Base-by-base conservation (phyloP, 2,113 vertebrate genomes). In the Nesoenas mayeri region DNA sequence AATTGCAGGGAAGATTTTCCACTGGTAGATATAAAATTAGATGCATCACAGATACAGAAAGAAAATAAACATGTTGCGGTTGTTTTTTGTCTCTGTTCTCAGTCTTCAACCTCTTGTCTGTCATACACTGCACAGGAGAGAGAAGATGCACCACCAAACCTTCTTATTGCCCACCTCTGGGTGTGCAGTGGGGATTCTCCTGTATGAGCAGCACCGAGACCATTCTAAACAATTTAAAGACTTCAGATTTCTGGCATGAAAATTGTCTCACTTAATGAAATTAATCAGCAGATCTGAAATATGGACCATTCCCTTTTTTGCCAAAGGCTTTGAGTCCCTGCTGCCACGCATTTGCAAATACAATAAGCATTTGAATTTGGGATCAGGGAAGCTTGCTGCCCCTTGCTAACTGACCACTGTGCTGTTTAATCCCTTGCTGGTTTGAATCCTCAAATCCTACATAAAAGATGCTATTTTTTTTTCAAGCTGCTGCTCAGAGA, bases 171-270 rank as follows among this genome's bases (percentile, higher is more conserved):
- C 57, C 75, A 40, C 4, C 8, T n/a, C 29, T 8, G 24, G 22
- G 34, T 21, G 17, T 0, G 10, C 31, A 18, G 25, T 19, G 58
- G 38, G 25, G 29, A n/a, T 47, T 51, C 16, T 77, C 54, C 31
- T 32, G 10, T 18, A n/a, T 42, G 40, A 69, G 8, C 25, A 78
- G 13, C 74, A 47, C 26, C 0, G 0, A 56, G 25, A 15, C 14
- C 44, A 7, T 47, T 78, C n/a, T 42, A 19, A 78, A 50, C 40
- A 78, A 36, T 6, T 48, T 24, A 5, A 48, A 65, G 38, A 38
- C 50, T 61, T 78, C 82, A 61, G 58, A 66, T 50, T 54, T 28
- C 65, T 8, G 16, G 53, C 58, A 72, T 82, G 53, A 78, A 60
- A 82, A 72, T 29, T 50, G 17, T 9, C 51, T 34, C 78, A 34